These are phyloP conservation scores for Triplophysa yarkandensis DNA, from an alignment of 2,797 vertebrate species.

Conservation along the genomic window DNA sequence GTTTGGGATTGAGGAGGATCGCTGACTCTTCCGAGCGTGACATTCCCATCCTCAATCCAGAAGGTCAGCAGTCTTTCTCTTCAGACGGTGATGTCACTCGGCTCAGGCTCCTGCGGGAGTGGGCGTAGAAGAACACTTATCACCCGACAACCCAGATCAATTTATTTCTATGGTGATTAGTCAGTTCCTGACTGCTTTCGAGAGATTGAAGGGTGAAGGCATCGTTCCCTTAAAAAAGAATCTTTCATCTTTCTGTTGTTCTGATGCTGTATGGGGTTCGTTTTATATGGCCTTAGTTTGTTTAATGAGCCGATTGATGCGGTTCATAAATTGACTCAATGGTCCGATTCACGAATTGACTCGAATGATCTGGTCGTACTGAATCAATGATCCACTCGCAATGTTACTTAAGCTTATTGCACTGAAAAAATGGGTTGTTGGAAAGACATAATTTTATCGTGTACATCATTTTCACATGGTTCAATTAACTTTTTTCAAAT, in stretches of 20 bases:
- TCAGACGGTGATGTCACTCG: slow-evolving; percentile 15
- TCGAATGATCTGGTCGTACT: neutral
- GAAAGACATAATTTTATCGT: too few species aligned
- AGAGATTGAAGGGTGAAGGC: slow-evolving; percentile 15
- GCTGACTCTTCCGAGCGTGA: slow-evolving; percentile 43
- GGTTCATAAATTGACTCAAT: neutral
- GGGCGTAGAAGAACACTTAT: slow-evolving; percentile 14
- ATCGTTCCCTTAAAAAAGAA: neutral
- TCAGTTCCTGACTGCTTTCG: slow-evolving; percentile 7
- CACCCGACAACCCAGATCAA: slow-evolving; percentile 38
- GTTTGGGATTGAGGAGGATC: neutral
- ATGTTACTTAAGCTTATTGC: neutral
- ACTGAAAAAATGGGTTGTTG: too few species aligned
- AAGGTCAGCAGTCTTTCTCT: slow-evolving; percentile 18
- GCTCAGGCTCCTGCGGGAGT: neutral
- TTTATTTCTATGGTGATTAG: slow-evolving; percentile 32
- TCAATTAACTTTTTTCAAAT: too few species aligned
- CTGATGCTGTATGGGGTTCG: neutral
- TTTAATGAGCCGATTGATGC: neutral
- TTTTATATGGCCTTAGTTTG: neutral
- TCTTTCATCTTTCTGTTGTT: neutral
- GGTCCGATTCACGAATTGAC: too few species aligned
- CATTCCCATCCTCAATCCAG: slow-evolving; percentile 42
- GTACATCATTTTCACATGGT: too few species aligned
- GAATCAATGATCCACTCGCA: neutral